These are phyloP conservation scores for Drosophila nigricruria DNA, from an alignment of 2,888 invertebrate genomes.

Conservation along the genomic window DNA sequence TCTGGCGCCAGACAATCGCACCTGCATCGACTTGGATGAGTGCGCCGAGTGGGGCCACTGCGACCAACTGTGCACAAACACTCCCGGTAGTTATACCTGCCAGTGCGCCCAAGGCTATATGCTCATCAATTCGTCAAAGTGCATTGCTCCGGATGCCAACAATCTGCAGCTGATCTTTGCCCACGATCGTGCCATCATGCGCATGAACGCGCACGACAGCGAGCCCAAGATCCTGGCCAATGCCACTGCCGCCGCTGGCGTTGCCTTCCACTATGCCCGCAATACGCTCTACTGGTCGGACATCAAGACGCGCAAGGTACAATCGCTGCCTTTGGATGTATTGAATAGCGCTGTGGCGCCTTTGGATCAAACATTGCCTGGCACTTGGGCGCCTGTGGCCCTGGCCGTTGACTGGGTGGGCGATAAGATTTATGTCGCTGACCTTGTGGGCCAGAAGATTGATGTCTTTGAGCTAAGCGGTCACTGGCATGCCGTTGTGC, in stretches of 20 bases:
- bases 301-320: slow-evolving; percentile 93
- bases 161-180: slow-evolving; percentile 89
- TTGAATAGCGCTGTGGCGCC: slow-evolving; percentile 85
- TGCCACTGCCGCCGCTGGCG: slow-evolving; percentile 93
- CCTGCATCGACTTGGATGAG: slow-evolving; percentile 96
- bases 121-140: slow-evolving; percentile 88
- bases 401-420: slow-evolving; percentile 99
- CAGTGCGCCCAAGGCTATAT: slow-evolving; percentile 92
- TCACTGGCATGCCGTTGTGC: slow-evolving; percentile 94
- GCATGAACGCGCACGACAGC: slow-evolving; percentile 89
- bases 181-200: slow-evolving; percentile 90
- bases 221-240: slow-evolving; percentile 89
- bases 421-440: slow-evolving; percentile 97
- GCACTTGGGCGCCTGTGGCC: slow-evolving; percentile 95
- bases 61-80: slow-evolving; percentile 97
- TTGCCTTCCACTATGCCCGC: slow-evolving; percentile 92
- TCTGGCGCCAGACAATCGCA: slow-evolving; percentile 92
- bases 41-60: slow-evolving; percentile 97
- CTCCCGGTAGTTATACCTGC: slow-evolving; percentile 93
- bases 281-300: slow-evolving; percentile 96
- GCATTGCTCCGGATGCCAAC: slow-evolving; percentile 88
- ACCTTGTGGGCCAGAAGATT: slow-evolving; percentile 96
- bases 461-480: slow-evolving; percentile 96
- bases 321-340: slow-evolving; percentile 85
- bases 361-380: slow-evolving; percentile 90